Evolutionary conservation across 2,888 invertebrate genomes (phyloP).

Genomic region (Zootermopsis nevadensis): DNA sequence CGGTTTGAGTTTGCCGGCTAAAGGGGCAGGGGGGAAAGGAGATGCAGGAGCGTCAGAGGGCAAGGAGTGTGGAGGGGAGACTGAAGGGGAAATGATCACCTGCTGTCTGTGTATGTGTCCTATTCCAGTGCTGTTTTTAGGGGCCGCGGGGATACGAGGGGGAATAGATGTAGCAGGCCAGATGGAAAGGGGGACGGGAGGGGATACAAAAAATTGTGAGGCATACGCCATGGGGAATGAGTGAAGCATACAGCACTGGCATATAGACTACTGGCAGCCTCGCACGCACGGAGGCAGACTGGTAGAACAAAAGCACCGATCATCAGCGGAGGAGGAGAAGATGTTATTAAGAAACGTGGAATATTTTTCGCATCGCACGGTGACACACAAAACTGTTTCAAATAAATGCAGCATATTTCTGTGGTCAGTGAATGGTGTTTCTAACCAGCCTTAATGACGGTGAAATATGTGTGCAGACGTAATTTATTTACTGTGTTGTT

Average conservation of each 20-base stretch:
- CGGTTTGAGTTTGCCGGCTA: slow-evolving; percentile 52
- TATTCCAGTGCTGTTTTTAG: background rate
- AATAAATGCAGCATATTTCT: background rate
- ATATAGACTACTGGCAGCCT: slow-evolving; percentile 5
- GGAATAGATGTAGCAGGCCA: background rate
- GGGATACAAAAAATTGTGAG: slow-evolving; percentile 35
- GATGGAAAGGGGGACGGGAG: background rate
- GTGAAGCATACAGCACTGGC: slow-evolving; percentile 22
- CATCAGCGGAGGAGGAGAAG: background rate
- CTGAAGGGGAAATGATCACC: slow-evolving; percentile 47
- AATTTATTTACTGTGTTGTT: background rate
- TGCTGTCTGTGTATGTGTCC: slow-evolving; percentile 46
- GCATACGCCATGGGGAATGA: slow-evolving; percentile 24
- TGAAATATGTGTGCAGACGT: too few relatives aligned
- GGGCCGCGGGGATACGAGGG: background rate
- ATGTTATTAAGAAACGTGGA: too few relatives aligned
- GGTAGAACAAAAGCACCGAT: background rate
- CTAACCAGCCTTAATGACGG: background rate
- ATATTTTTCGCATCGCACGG: background rate
- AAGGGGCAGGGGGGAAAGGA: slow-evolving; percentile 48
- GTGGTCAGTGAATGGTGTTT: background rate
- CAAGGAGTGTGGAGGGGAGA: slow-evolving; percentile 50
- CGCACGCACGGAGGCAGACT: background rate
- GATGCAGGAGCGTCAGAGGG: slow-evolving; percentile 55
- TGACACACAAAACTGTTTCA: background rate